Percentiles rank a stretch among this genome's conserved stretches.
phyloP scores from a whole-genome alignment of 2,113 vertebrate genomes.

The Acrocephalus kingi region DNA sequence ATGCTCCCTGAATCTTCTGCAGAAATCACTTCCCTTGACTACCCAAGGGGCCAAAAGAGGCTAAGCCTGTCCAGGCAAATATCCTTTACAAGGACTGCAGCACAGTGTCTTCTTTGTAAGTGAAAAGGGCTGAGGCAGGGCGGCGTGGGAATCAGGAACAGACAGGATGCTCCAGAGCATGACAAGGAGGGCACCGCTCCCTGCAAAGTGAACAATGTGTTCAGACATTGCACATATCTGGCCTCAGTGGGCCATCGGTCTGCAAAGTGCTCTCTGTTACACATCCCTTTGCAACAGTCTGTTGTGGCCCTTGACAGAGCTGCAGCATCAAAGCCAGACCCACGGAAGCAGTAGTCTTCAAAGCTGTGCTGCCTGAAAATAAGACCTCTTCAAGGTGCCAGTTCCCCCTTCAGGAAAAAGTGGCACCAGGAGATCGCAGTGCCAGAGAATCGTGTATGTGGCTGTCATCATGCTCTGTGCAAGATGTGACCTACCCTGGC shows the following conservation, averaged over 20 bases:
- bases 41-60: background rate
- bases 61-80: background rate
- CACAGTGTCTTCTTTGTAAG: background rate
- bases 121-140: background rate
- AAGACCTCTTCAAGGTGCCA: background rate
- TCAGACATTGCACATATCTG: background rate
- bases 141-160: background rate
- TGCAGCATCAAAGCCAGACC: background rate
- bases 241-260: background rate
- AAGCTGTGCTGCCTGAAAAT: background rate
- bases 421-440: background rate
- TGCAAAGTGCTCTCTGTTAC: background rate
- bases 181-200: constrained; percentile 1
- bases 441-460: background rate
- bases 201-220: background rate
- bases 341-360: background rate
- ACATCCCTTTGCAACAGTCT: background rate
- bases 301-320: background rate
- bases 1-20: background rate
- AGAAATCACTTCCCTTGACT: background rate
- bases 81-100: background rate
- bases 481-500: background rate
- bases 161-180: background rate
- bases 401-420: background rate
- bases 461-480: background rate